These are phyloP conservation scores for Drosophila kanekoi DNA, from an alignment of 2,888 invertebrate genomes.

Conservation along the genomic window DNA sequence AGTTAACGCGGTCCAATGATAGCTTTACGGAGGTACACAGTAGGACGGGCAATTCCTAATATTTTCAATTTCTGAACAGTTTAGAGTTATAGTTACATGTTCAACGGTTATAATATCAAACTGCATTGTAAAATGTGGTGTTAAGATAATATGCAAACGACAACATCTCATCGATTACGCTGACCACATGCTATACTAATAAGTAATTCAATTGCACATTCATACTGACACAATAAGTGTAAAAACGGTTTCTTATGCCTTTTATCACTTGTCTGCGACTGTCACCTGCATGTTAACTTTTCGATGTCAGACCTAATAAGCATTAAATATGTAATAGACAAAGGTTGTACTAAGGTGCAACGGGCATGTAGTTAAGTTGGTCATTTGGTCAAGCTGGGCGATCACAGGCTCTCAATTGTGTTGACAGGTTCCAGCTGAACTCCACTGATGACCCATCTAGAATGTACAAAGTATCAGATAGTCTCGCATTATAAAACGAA, in stretches of 20 bases:
- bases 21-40: too few species aligned
- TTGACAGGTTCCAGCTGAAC: not conserved
- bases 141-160: too few species aligned
- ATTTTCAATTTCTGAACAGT: too few species aligned
- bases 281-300: conserved; percentile 67
- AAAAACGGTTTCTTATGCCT: not conserved
- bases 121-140: too few species aligned
- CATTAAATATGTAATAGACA: conserved; percentile 49
- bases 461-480: conserved; percentile 41
- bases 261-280: conserved; percentile 74
- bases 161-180: too few species aligned
- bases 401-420: not conserved
- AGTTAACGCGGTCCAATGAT: too few species aligned
- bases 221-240: conserved; percentile 21
- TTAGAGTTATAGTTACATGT: too few species aligned
- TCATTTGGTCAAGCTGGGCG: conserved; percentile 11
- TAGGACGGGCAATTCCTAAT: too few species aligned
- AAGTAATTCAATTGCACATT: not conserved
- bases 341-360: conserved; percentile 9
- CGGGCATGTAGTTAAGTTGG: conserved; percentile 9
- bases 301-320: conserved; percentile 75
- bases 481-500: conserved; percentile 31
- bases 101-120: too few species aligned
- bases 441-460: conserved; percentile 7
- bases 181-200: too few species aligned